Evolutionary conservation across 2,797 vertebrate genomes (phyloP).

Genomic region (Lithobates sylvaticus): DNA sequence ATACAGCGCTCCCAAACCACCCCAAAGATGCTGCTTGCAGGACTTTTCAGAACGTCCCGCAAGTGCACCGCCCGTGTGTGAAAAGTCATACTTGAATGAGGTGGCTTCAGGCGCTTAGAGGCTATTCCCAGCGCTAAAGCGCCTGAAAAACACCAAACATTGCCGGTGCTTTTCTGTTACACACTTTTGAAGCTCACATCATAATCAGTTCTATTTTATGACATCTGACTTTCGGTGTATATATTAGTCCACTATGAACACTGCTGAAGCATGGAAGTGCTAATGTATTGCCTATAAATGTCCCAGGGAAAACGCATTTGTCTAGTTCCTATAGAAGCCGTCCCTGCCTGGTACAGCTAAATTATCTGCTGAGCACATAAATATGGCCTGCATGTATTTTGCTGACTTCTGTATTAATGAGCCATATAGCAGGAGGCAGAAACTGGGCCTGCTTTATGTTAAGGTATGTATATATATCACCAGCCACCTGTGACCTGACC

Average conservation of each 20-base stretch:
- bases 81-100: no score
- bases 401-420: constrained; percentile 25
- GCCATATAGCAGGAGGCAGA: background rate
- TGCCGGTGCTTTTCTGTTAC: no score
- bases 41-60: no score
- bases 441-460: constrained; percentile 35
- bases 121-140: no score
- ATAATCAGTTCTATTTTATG: background rate
- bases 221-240: background rate
- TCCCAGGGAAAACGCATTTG: constrained; percentile 35
- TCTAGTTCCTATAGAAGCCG: constrained; percentile 13
- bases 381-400: background rate
- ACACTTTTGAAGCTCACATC: no score
- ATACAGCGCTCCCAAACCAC: no score
- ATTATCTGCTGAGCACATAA: background rate
- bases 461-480: background rate
- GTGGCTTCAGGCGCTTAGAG: no score
- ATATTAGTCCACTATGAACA: background rate
- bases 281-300: constrained; percentile 1
- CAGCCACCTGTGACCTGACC: background rate
- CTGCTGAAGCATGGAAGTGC: background rate
- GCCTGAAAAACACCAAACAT: no score
- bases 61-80: no score
- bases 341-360: constrained; percentile 51
- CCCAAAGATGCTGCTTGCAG: no score